A percentile compares a stretch with the other conserved stretches of the same genome.
Conservation (phyloP, 2,888 invertebrate species). For the Nomada ruficornis region DNA sequence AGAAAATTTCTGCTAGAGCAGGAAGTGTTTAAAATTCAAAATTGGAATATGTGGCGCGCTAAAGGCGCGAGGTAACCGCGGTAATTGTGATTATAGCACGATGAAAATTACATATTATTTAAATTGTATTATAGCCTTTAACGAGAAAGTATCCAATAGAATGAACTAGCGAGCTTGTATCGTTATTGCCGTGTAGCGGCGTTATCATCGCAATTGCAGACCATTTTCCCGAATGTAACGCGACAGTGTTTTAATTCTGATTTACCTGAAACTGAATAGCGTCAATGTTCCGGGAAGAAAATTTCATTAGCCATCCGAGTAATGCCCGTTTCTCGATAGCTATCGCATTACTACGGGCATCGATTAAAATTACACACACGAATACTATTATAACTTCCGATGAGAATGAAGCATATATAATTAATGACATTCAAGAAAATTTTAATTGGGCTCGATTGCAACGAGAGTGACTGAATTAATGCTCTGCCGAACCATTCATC, state of each 20-base stretch:
- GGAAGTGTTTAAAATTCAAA: not conserved
- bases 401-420: constrained; percentile 24
- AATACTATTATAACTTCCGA: constrained; percentile 41
- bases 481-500: not conserved
- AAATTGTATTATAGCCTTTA: not conserved
- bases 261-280: constrained; percentile 38
- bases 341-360: constrained; percentile 48
- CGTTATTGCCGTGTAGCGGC: not conserved
- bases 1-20: no score
- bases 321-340: constrained; percentile 48
- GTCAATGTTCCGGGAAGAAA: constrained; percentile 39
- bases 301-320: constrained; percentile 49
- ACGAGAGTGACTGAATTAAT: not conserved
- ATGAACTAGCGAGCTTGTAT: not conserved
- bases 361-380: constrained; percentile 49
- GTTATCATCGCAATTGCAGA: constrained; percentile 32
- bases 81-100: not conserved
- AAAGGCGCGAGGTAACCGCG: not conserved
- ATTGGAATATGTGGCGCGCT: not conserved
- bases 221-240: constrained; percentile 14
- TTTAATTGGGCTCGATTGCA: constrained; percentile 49
- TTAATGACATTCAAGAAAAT: constrained; percentile 37
- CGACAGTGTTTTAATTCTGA: constrained; percentile 46
- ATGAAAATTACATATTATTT: constrained; percentile 8
- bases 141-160: not conserved